Base-by-base conservation (phyloP, 2,797 vertebrate genomes). In the Borostomias antarcticus region DNA sequence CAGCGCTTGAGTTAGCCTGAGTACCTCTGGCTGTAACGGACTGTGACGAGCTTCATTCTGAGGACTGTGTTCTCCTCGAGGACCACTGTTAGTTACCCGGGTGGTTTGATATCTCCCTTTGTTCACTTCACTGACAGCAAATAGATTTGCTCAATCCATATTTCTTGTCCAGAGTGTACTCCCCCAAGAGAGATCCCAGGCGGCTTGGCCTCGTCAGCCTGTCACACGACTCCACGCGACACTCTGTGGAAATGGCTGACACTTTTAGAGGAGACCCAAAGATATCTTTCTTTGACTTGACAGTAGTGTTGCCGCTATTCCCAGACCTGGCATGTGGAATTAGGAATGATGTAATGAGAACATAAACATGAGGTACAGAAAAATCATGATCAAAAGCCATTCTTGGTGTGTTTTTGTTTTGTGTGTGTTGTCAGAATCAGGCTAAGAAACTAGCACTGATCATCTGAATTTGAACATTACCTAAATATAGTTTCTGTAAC, bases 111-210 rank as follows among this genome's bases (percentile, higher is more conserved):
- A 67, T 81, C 67, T 77, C 64, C 60, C 68, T 76, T 62, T 78
- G 69, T 70, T 76, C 73, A 75, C 74, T 73, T 64, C 64, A 66
- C 76, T 76, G 81, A 76, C 82, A 76, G 78, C 64, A 72, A 85
- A 84, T 82, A 81, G 79, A 85, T 85, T 81, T 74, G 71, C 50
- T 68, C 70, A 26, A 81, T 84, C 78, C 68, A 76, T 80, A 75
- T 86, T 89, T 86, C 69, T 86, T 88, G 85, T 89, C 81, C 81
- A 70, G 75, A 69, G 2, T 47, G 2, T 47, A 77, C 67, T 79
- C 78, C 45, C 1, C 17, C 52, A 73, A 78, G 82, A 73, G 57
- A 63, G 53, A 50, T 73, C 72, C 48, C 60, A 52, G 53, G 50
- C 48, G 73, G 43, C 71, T 66, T 74, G 72, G 73, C 76, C 73